Evolutionary conservation across 37 sponge, comb jelly and placozoan genomes (phyloP), one percentile per base, ranked within the genome.

Genomic region (Geodia barretti): DNA sequence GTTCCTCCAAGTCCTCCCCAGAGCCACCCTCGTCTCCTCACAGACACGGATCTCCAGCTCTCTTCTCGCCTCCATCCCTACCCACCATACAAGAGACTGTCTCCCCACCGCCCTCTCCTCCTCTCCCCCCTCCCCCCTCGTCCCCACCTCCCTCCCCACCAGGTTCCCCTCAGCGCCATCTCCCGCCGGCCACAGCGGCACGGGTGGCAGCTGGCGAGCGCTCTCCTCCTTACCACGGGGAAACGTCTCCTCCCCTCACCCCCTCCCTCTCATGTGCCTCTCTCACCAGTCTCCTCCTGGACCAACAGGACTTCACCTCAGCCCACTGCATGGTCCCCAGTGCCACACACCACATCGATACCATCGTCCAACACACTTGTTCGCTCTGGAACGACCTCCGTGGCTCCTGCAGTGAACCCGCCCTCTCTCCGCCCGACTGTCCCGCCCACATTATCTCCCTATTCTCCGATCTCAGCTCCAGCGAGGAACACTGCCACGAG

Each of bases 241-340:
- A 4, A 2, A 42, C 59, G 3, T 39, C 75, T 25, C 31, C 60
- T 28, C 29, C n/a, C 34, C 14, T 31, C 29, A 14, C 75, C 54
- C 31, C 54, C 43, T 23, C 54, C 41, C 23, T 9, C 35, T 23
- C 32, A n/a, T 14, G 61, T 58, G 2, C 74, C 74, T 21, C 74
- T 2, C 39, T 39, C 75, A 43, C 33, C 75, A 38, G 40, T 23
- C 72, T 29, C 72, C 5, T 20, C 34, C 43, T 75, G 59, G 84
- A 83, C 58, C 54, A 63, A 3, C 62, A 73, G 4, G 66, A 41
- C 39, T 0, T 80, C 39, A 70, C 61, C 33, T 54, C 66, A 62
- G 78, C 81, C 24, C 86, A 84, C 47, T 69, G 41, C 36, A 68
- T 90, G 70, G 86, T 90, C 11, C 86, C 82, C 19, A 79, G 87